A percentile compares a stretch with the other conserved stretches of the same genome.
These are phyloP conservation scores for Eulemur rubriventer DNA, from an alignment of 2,797 vertebrate species.

Conservation along the genomic window DNA sequence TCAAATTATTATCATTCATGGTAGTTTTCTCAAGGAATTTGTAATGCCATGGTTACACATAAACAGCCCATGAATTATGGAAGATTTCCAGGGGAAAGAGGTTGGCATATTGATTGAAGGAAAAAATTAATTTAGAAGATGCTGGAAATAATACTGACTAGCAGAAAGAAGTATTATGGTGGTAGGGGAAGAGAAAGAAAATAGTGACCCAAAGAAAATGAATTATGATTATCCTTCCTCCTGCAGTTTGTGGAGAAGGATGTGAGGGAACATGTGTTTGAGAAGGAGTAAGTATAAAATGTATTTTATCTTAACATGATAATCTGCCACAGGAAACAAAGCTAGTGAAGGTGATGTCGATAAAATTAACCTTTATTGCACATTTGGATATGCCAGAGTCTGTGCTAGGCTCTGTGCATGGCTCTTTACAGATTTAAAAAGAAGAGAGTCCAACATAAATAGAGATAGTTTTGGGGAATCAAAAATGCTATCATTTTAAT, in stretches of 20 bases:
- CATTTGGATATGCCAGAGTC: background rate
- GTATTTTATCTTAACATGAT: background rate
- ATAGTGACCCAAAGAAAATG: background rate
- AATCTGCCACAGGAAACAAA: background rate
- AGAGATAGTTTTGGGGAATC: background rate
- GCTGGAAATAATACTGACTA: background rate
- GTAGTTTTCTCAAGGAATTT: background rate
- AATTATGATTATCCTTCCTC: background rate
- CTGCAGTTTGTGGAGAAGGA: background rate
- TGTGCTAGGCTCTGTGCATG: background rate
- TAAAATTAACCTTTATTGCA: background rate
- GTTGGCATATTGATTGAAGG: background rate
- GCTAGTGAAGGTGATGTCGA: background rate
- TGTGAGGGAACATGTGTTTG: background rate
- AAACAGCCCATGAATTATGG: constrained; percentile 21
- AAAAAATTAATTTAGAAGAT: constrained; percentile 28
- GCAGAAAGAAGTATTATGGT: background rate
- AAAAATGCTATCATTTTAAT: background rate
- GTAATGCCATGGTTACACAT: background rate
- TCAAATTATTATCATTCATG: constrained; percentile 22
- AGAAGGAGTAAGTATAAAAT: background rate
- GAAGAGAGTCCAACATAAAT: background rate
- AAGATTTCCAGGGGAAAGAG: background rate
- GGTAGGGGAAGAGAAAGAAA: background rate
- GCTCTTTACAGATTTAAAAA: background rate